Evolutionary conservation across 2,797 vertebrate genomes (phyloP).

Genomic region (Lepus townsendii): DNA sequence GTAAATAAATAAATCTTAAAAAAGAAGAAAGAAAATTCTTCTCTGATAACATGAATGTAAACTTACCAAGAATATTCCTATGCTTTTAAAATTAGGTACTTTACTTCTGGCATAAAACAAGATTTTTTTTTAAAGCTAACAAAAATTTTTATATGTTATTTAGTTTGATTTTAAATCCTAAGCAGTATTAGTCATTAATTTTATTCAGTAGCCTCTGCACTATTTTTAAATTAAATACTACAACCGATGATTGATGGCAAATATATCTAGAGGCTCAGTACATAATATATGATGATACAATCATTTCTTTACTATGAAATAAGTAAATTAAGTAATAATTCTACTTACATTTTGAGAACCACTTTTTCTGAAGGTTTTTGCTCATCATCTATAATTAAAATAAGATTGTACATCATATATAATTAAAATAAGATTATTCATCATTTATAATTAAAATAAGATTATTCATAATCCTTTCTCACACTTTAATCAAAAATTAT

Average conservation of each 20-base stretch:
- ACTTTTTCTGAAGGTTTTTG: background rate
- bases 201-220: background rate
- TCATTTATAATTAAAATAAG: conserved; percentile 34
- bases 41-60: background rate
- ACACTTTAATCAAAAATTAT: conserved; percentile 33
- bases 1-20: too few species aligned
- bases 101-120: background rate
- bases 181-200: background rate
- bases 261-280: background rate
- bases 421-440: conserved; percentile 35
- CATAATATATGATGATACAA: background rate
- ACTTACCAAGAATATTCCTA: background rate
- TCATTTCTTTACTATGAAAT: background rate
- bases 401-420: background rate
- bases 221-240: conserved; percentile 9
- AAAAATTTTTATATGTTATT: background rate
- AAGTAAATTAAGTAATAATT: conserved; percentile 5
- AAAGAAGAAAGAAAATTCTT: background rate
- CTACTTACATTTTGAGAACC: conserved; percentile 8
- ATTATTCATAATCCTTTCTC: background rate
- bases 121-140: background rate
- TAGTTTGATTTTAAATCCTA: background rate
- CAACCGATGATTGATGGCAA: background rate
- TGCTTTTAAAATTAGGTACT: background rate
- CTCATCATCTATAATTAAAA: conserved; percentile 27